These are phyloP conservation scores for Origma solitaria DNA, from an alignment of 2,113 vertebrate genomes.

Conservation along the genomic window DNA sequence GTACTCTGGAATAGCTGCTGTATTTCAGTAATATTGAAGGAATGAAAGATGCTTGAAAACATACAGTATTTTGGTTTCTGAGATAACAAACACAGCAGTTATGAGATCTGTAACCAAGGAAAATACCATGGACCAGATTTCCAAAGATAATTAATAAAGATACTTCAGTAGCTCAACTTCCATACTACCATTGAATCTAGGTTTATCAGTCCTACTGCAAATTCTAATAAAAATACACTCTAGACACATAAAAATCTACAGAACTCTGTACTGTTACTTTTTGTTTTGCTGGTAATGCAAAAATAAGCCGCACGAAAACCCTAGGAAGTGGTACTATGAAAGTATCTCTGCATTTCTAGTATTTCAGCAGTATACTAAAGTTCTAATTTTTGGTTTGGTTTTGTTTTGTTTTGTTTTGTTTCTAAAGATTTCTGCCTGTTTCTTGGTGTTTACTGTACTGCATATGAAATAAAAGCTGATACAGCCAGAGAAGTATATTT, in stretches of 20 bases:
- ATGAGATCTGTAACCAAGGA: neutral
- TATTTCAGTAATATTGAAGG: neutral
- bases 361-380: neutral
- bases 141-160: neutral
- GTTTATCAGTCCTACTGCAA: neutral
- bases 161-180: neutral
- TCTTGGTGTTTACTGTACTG: neutral
- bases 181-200: neutral
- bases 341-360: neutral
- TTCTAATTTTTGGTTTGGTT: neutral
- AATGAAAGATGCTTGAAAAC: neutral
- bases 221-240: neutral
- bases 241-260: neutral
- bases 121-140: neutral
- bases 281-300: neutral
- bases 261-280: neutral
- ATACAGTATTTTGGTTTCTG: neutral
- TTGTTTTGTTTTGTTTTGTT: neutral
- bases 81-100: neutral
- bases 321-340: neutral
- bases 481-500: neutral
- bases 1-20: neutral
- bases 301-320: accelerated
- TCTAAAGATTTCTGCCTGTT: neutral
- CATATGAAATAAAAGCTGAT: neutral